Evolutionary conservation across 2,888 invertebrate species (phyloP), one percentile per base, ranked within the genome.

Genomic region (Helleia helle): DNA sequence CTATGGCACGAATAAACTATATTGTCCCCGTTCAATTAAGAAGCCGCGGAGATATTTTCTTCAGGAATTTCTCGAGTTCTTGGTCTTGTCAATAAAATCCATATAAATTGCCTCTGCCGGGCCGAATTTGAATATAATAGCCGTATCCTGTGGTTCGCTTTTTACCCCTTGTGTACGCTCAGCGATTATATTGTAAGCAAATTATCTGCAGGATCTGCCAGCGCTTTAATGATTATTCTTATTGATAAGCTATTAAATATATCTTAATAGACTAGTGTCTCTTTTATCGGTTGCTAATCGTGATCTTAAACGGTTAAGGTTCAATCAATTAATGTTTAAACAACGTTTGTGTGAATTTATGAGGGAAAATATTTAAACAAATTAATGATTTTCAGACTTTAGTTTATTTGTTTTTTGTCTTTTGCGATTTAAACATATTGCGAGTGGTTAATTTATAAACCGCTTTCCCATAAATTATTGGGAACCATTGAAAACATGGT

Each of bases 131-230:
- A 84, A 84, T 83, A 84, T 84, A 84, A 84, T 84, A 80, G 83
- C 59, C 62, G 52, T 65, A 58, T 71, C 70, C 69, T 72, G 69
- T 68, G 62, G 62, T 61, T 71, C 65, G 54, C 72, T 72, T 79
- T 79, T 77, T 75, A 65, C 72, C 67, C 71, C 68, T 71, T 71
- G 64, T 65, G 68, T 61, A 77, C 75, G 65, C 68, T 72, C 77
- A 75, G 63, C 73, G 80, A 84, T 84, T 84, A 84, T 84, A 84
- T 84, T 84, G 83, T 84, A 84, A 84, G 83, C 83, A 84, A 84
- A 83, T 84, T 84, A 81, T 84, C 83, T 79, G 67, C 58, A 65
- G 67, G 68, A 81, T 81, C 81, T 80, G 72, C 74, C 54, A 64
- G 70, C 62, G 62, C 28, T 43, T 38, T 26, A 34, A 42, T 39